Conservation (phyloP, 1,140 invertebrate species). For the Chironomus striatipennis region DNA sequence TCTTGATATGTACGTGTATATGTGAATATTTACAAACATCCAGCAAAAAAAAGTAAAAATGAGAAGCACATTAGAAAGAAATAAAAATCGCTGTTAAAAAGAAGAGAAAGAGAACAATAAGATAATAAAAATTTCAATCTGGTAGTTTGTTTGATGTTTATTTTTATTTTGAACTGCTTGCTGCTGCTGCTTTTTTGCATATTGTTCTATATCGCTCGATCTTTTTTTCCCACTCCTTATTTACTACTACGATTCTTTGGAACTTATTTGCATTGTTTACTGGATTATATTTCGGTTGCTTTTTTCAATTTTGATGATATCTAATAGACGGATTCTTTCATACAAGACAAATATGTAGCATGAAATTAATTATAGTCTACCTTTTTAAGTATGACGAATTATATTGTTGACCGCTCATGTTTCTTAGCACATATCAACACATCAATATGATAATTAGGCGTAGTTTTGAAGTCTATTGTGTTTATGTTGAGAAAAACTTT, state of each 20-base stretch:
- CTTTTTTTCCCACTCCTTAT: not conserved
- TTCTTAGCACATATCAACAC: not conserved
- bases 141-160: not conserved
- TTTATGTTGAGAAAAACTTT: too few species aligned
- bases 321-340: not conserved
- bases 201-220: not conserved
- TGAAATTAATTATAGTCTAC: not conserved
- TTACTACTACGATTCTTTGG: not conserved
- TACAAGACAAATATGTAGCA: not conserved
- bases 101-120: not conserved
- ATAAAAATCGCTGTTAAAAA: not conserved
- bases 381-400: not conserved
- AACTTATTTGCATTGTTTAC: not conserved
- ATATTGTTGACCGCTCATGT: not conserved
- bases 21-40: too few species aligned
- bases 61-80: constrained; percentile 1
- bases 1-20: too few species aligned
- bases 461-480: not conserved
- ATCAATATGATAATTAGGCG: not conserved
- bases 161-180: not conserved
- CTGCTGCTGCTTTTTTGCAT: not conserved
- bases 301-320: not conserved
- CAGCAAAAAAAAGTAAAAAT: not conserved
- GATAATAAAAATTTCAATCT: constrained; percentile 15
- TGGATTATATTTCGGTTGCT: too few species aligned